Percentiles rank a stretch among this genome's conserved stretches.
Evolutionary conservation across 2,888 invertebrate genomes (phyloP).

Genomic region (Amphipyra berbera): DNA sequence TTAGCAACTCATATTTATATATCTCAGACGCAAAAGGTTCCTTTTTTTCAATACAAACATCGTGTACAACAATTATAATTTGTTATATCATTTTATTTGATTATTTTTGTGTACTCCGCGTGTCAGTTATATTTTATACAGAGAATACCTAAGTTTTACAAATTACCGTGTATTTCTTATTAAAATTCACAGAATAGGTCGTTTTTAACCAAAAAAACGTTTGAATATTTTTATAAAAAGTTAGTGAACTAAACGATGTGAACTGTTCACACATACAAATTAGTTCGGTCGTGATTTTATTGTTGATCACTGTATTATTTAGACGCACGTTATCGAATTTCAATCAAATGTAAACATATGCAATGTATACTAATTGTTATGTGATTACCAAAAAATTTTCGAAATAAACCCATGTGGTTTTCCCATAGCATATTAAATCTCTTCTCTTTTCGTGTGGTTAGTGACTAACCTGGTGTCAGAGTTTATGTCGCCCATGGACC

Average conservation of each 20-base stretch:
- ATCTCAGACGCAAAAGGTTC: too few species aligned
- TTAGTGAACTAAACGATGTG: slow-evolving; percentile 54
- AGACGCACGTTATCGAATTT: slow-evolving; percentile 70
- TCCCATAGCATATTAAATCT: too few species aligned
- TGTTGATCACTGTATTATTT: slow-evolving; percentile 68
- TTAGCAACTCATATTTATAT: too few species aligned
- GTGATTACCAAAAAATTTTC: background rate
- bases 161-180: background rate
- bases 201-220: background rate
- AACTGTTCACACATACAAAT: slow-evolving; percentile 76
- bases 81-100: too few species aligned
- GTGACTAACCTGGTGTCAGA: too few species aligned
- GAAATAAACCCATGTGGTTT: background rate
- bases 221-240: slow-evolving; percentile 22
- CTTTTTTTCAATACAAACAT: too few species aligned
- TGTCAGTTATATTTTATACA: too few species aligned
- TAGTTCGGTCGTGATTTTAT: slow-evolving; percentile 65
- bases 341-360: slow-evolving; percentile 58
- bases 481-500: too few species aligned
- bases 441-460: too few species aligned
- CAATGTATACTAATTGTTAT: slow-evolving; percentile 11
- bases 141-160: background rate
- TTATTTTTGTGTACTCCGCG: too few species aligned
- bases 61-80: too few species aligned
- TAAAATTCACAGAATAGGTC: slow-evolving; percentile 20